Percentiles rank a stretch among this genome's conserved stretches.
Evolutionary conservation across 2,113 vertebrate species (phyloP).

Genomic region (Chrysochloris asiatica): DNA sequence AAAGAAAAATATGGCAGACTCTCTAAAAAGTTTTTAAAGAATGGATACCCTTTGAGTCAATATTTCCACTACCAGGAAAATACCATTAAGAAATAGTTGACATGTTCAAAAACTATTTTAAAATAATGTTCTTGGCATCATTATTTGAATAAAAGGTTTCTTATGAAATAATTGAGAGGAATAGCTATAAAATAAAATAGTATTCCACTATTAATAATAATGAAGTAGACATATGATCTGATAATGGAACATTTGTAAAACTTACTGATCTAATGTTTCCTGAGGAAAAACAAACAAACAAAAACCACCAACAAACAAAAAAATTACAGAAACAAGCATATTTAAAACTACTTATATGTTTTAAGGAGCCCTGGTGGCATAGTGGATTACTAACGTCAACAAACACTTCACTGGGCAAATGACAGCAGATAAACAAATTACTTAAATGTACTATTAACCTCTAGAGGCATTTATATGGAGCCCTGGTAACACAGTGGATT

Average conservation of each 20-base stretch:
- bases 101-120: background rate
- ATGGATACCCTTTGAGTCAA: background rate
- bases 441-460: too few species aligned
- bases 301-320: background rate
- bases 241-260: background rate
- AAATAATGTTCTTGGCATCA: background rate
- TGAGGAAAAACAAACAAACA: background rate
- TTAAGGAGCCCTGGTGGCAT: too few species aligned
- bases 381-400: too few species aligned
- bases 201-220: background rate
- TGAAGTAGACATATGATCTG: background rate
- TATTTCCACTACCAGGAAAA: background rate
- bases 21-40: background rate
- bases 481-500: too few species aligned
- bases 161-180: background rate
- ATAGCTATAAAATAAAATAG: background rate
- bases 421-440: too few species aligned
- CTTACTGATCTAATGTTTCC: background rate
- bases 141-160: background rate
- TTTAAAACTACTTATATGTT: background rate
- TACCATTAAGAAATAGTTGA: background rate
- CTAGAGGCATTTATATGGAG: too few species aligned
- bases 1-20: background rate
- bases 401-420: too few species aligned
- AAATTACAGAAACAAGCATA: background rate